Conservation (phyloP, 2,113 vertebrate species). For the Tapirus terrestris region DNA sequence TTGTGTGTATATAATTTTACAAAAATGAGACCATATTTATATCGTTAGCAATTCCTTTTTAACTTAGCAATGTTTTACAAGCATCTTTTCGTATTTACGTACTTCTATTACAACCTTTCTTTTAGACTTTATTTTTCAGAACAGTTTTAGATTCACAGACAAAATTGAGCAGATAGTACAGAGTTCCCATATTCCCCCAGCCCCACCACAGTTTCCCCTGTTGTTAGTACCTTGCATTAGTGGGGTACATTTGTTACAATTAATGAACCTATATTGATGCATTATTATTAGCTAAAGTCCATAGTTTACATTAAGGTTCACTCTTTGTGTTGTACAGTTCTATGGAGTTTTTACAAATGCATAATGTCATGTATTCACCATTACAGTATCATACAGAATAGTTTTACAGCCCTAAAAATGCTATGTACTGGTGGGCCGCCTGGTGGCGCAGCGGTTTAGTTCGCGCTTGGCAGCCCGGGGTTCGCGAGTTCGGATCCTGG, state of each 20-base stretch:
- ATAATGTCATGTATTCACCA: background rate
- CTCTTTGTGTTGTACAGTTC: background rate
- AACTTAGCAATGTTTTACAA: slow-evolving; percentile 6
- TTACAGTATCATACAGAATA: background rate
- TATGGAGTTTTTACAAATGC: background rate
- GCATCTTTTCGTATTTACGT: background rate
- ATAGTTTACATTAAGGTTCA: background rate
- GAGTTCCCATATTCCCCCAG: background rate
- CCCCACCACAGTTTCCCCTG: background rate
- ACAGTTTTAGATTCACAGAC: slow-evolving; percentile 25
- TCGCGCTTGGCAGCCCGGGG: too few species aligned
- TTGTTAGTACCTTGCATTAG: background rate
- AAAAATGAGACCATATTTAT: slow-evolving; percentile 15
- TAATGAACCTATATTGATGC: background rate
- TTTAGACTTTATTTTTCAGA: slow-evolving; percentile 1
- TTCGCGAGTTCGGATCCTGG: too few species aligned
- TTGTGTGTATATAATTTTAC: background rate
- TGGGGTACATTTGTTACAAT: slow-evolving; percentile 9
- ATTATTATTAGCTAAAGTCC: background rate
- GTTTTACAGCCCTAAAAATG: background rate
- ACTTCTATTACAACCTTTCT: background rate
- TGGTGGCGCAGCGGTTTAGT: too few species aligned
- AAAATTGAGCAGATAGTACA: slow-evolving; percentile 27
- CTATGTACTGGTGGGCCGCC: too few species aligned
- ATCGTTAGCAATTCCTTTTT: slow-evolving; percentile 5